phyloP scores from a whole-genome alignment of 1,140 invertebrate genomes.

The Onthophagus taurus region DNA sequence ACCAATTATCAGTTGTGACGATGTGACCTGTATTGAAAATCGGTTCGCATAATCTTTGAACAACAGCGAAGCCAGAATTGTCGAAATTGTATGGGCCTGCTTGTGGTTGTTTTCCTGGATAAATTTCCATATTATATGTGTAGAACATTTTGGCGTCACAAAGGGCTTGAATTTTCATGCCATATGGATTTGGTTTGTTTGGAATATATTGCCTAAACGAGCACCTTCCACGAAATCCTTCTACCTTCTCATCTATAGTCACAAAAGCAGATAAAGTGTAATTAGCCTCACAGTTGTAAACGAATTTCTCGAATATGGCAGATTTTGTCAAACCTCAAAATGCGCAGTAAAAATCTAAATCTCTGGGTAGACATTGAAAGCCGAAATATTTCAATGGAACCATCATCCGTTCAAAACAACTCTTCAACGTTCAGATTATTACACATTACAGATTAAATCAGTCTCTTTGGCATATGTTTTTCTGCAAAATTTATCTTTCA shows the following conservation, averaged over 20 bases:
- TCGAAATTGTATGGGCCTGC: neutral
- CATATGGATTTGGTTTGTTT: constrained; percentile 35
- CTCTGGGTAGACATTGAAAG: too few species aligned
- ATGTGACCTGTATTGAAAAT: neutral
- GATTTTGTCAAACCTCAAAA: constrained; percentile 1
- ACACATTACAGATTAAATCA: too few species aligned
- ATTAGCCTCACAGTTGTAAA: constrained; percentile 5
- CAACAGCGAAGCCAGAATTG: neutral
- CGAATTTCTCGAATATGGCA: constrained; percentile 1
- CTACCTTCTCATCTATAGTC: constrained; percentile 26
- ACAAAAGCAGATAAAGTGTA: constrained; percentile 11
- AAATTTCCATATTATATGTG: constrained; percentile 28
- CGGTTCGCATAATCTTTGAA: neutral
- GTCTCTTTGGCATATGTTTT: too few species aligned
- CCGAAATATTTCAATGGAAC: too few species aligned
- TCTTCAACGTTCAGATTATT: too few species aligned
- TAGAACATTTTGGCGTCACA: constrained; percentile 29
- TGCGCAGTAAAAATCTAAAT: too few species aligned
- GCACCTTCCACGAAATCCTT: constrained; percentile 32
- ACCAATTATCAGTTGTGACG: neutral
- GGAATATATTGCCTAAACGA: constrained; percentile 36
- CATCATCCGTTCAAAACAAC: too few species aligned
- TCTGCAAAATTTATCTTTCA: too few species aligned
- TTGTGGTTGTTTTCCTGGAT: constrained; percentile 32
- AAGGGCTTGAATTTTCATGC: constrained; percentile 29